phyloP scores from a whole-genome alignment of 2,888 invertebrate species.

The Netelia fuscicornis region DNA sequence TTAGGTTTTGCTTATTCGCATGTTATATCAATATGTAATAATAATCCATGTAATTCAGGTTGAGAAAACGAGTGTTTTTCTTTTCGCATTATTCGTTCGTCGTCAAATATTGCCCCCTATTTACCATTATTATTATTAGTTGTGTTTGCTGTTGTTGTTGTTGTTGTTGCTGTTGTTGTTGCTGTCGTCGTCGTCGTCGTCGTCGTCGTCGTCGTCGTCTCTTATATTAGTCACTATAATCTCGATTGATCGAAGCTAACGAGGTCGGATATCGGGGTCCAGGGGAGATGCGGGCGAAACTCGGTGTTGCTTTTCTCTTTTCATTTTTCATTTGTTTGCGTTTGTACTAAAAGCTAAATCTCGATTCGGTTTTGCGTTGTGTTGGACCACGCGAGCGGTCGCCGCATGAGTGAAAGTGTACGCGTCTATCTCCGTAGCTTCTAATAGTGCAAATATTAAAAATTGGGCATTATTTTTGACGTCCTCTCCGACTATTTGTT shows the following conservation, averaged over 20 bases:
- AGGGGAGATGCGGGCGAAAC: conserved; percentile 16
- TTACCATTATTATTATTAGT: conserved; percentile 10
- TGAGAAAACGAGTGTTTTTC: background rate
- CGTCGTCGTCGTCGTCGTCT: background rate
- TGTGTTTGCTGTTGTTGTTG: no score
- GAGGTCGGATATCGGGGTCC: background rate
- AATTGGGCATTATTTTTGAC: background rate
- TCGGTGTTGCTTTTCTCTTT: background rate
- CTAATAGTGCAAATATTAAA: conserved; percentile 27
- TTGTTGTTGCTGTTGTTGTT: no score
- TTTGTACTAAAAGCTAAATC: conserved; percentile 17
- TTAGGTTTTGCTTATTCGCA: no score
- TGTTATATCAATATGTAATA: no score
- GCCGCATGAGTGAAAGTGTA: background rate
- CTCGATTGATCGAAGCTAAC: conserved; percentile 58
- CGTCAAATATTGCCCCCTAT: conserved; percentile 48
- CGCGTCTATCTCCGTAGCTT: background rate
- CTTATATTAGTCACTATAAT: conserved; percentile 28
- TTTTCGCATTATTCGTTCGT: conserved; percentile 18
- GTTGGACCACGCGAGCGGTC: no score
- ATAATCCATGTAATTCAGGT: no score
- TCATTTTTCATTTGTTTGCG: conserved; percentile 1
- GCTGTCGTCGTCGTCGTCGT: no score
- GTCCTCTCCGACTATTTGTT: background rate
- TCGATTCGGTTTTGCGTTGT: background rate